Conservation (phyloP, 2,888 invertebrate genomes). For the Drosophila cognata region DNA sequence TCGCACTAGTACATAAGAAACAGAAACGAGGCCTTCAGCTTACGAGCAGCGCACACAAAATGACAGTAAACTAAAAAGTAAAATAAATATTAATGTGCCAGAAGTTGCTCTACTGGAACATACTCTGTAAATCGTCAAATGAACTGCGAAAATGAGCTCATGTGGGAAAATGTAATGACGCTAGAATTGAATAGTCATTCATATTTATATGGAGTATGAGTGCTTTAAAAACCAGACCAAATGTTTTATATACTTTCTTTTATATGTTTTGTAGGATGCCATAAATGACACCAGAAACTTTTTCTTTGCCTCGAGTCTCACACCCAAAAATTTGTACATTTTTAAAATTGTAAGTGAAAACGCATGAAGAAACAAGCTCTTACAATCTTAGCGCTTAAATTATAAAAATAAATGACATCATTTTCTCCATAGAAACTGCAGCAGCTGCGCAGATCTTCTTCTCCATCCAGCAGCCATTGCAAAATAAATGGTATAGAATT, state of each 20-base stretch:
- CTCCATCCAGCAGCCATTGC: neutral
- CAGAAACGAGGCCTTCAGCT: conserved; percentile 31
- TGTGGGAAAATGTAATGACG: neutral
- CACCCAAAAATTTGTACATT: neutral
- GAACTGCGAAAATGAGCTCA: neutral
- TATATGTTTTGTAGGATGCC: neutral
- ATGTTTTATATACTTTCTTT: neutral
- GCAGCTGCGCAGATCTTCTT: neutral
- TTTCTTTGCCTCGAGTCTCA: neutral
- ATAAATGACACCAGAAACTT: neutral
- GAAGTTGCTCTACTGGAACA: neutral
- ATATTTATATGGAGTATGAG: neutral
- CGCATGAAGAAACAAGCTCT: neutral
- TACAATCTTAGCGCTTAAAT: neutral
- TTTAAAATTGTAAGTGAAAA: neutral
- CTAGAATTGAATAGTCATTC: neutral
- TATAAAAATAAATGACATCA: conserved; percentile 34
- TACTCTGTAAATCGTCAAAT: conserved; percentile 11
- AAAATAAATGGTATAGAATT: conserved; percentile 26
- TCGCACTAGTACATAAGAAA: conserved; percentile 12
- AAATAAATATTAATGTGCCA: neutral
- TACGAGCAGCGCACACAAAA: conserved; percentile 26
- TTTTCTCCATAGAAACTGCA: conserved; percentile 6
- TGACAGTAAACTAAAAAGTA: conserved; percentile 5
- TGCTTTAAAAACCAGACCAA: neutral